These are phyloP conservation scores for Heterodera filipjevi DNA, from an alignment of 2,888 invertebrate species.

Conservation along the genomic window DNA sequence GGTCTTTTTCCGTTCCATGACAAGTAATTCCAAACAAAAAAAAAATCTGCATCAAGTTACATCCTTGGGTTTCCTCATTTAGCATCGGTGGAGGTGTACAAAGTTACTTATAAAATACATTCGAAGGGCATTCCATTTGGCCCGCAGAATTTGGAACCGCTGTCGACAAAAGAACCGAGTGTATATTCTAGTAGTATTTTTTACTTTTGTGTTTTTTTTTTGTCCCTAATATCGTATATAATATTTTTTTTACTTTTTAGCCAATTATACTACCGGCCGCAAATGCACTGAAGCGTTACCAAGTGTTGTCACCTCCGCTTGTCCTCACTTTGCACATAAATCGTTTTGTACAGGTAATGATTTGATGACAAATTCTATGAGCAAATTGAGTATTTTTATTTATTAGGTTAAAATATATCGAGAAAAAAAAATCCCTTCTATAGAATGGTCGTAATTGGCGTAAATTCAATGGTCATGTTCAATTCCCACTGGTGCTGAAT, in stretches of 20 bases:
- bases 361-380: background rate
- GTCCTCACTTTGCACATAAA: constrained; percentile 92
- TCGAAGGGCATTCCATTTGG: background rate
- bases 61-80: background rate
- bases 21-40: background rate
- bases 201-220: too few relatives aligned
- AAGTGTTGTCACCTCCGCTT: constrained; percentile 87
- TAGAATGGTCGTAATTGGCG: background rate
- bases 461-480: constrained; percentile 72
- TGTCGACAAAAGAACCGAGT: too few relatives aligned
- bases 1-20: too few relatives aligned
- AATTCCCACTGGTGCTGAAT: constrained; percentile 83
- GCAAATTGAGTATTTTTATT: background rate
- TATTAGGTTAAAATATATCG: too few relatives aligned
- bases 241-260: background rate
- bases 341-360: constrained; percentile 79
- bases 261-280: constrained; percentile 10
- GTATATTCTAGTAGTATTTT: too few relatives aligned
- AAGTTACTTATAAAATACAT: too few relatives aligned
- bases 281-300: constrained; percentile 57
- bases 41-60: background rate
- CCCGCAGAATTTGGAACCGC: background rate
- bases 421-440: background rate
- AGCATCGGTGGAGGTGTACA: too few relatives aligned
- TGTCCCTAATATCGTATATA: background rate